Evolutionary conservation across 2,888 invertebrate genomes (phyloP).

Genomic region (Villa cingulata): DNA sequence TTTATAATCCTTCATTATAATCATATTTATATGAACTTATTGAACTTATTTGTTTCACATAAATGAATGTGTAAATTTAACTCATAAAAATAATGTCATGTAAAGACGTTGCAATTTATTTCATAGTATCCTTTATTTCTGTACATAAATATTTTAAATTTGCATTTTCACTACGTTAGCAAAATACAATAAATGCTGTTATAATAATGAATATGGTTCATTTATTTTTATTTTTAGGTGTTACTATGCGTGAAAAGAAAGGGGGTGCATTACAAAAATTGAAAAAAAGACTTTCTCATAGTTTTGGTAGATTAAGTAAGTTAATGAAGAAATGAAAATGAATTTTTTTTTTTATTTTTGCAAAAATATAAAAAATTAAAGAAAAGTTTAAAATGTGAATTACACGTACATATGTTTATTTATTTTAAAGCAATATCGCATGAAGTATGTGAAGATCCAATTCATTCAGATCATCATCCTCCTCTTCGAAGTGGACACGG

Average conservation of each 20-base stretch:
- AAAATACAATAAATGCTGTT: too few relatives aligned
- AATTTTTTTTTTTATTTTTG: background rate
- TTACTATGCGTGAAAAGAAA: slow-evolving; percentile 87
- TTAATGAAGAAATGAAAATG: too few relatives aligned
- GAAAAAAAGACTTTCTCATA: slow-evolving; percentile 88
- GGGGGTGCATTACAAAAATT: slow-evolving; percentile 87
- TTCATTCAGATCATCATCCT: slow-evolving; percentile 38
- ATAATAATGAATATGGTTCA: slow-evolving; percentile 7
- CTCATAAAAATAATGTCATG: too few relatives aligned
- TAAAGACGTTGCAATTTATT: too few relatives aligned
- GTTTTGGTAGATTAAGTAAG: slow-evolving; percentile 94
- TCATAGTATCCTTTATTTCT: too few relatives aligned
- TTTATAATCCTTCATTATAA: too few relatives aligned
- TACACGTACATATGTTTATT: background rate
- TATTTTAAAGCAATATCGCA: slow-evolving; percentile 63
- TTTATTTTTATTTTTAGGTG: slow-evolving; percentile 45
- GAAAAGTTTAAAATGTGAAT: background rate
- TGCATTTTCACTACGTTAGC: too few relatives aligned
- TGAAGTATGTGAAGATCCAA: slow-evolving; percentile 68
- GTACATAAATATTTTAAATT: too few relatives aligned
- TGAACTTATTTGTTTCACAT: too few relatives aligned
- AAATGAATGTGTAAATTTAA: too few relatives aligned
- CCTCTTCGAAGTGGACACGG: slow-evolving; percentile 41
- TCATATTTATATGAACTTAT: too few relatives aligned
- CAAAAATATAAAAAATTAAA: too few relatives aligned